Evolutionary conservation across 1,140 invertebrate species (phyloP), one percentile per base, ranked within the genome.

Genomic region (Centruroides vittatus): DNA sequence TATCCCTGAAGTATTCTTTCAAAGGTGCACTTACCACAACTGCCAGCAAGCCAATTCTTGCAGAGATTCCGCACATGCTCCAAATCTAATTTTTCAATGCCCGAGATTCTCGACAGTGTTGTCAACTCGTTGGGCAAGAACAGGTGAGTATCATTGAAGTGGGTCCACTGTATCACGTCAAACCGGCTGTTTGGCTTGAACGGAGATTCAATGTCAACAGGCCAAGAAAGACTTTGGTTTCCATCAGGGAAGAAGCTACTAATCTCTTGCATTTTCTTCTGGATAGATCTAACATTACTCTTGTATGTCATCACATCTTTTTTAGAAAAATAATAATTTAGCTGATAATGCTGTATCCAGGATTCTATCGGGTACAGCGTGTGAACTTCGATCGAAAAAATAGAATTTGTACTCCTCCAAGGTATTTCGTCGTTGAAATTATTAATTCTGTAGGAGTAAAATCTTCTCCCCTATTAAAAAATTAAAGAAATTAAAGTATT

Each of bases 111-210:
- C 64, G 60, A 73, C 68, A 61, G 71, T 7, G 64, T 51, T 47
- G 61, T 46, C 10, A 63, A 23, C 48, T 70, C 69, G 35, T 66
- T 62, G 11, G 64, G 59, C 68, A 86, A 78, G 70, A 85, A 90
- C 23, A 85, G 79, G 71, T 93, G 85, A n/a, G 84, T 84, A 51
- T 76, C 75, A 70, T 92, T 93, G 69, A 95, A 88, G 70, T 86
- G 84, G 35, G 84, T 81, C 86, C 88, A 93, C 35, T 80, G 81
- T 34, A 89, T 77, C 58, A 93, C 79, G 76, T 94, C 90, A 78
- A 93, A 94, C 61, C 92, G 81, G 65, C 80, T 84, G 23, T 78
- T 75, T 7, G 88, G 83, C 62, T 80, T 81, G 62, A 80, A 82
- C 3, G 78, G 78, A 46, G 79, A 75, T 47, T 82, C 80, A 69